Evolutionary conservation across 2,113 vertebrate genomes (phyloP).

Genomic region (Brachypodius melanocephalos): DNA sequence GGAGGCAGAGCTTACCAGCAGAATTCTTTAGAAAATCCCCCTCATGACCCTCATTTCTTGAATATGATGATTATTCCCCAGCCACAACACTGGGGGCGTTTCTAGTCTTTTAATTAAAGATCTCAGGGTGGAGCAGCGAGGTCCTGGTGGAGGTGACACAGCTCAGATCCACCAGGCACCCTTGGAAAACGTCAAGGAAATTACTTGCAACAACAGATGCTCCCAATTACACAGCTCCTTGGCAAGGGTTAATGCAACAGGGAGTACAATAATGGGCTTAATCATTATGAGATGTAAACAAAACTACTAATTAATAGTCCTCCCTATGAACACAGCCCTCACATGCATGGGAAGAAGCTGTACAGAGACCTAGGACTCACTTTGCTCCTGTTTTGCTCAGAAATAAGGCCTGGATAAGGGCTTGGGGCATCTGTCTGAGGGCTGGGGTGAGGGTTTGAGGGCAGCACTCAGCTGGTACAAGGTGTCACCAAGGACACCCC

Average conservation of each 20-base stretch:
- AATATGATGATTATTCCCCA: background rate
- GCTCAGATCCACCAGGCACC: background rate
- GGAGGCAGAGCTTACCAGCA: background rate
- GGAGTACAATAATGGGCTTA: slow-evolving; percentile 20
- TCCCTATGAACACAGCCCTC: background rate
- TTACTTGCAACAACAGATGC: background rate
- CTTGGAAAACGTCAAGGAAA: background rate
- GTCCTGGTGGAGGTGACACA: background rate
- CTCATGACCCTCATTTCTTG: background rate
- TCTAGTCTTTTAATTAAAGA: background rate
- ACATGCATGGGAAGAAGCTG: background rate
- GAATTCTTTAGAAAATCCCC: background rate
- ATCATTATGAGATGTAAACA: slow-evolving; percentile 2
- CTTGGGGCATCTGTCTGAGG: background rate
- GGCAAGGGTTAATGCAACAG: slow-evolving; percentile 8
- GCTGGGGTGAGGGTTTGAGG: background rate
- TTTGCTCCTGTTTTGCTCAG: background rate
- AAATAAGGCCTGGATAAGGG: background rate
- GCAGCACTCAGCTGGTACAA: background rate
- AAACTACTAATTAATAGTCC: slow-evolving; percentile 36
- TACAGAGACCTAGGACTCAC: background rate
- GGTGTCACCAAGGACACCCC: background rate
- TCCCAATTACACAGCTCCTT: background rate
- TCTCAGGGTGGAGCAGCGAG: background rate
- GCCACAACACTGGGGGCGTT: rapidly evolving